Evolutionary conservation across 2,113 vertebrate genomes (phyloP).

Genomic region (Cyprinodon variegatus): DNA sequence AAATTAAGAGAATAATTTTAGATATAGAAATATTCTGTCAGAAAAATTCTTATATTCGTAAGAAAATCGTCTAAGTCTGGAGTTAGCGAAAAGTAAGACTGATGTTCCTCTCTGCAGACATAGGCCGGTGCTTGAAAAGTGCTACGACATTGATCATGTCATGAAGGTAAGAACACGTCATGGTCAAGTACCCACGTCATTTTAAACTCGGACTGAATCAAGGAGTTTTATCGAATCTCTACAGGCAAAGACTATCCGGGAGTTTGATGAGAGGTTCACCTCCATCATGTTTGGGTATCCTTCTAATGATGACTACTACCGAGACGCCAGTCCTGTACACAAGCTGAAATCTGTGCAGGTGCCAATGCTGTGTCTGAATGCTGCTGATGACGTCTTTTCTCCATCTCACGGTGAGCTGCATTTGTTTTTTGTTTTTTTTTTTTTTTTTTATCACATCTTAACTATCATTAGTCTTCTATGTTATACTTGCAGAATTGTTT

Average conservation of each 20-base stretch:
- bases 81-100: slow-evolving; percentile 24
- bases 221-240: background rate
- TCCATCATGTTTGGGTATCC: slow-evolving; percentile 97
- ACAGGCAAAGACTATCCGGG: slow-evolving; percentile 94
- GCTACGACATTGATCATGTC: slow-evolving; percentile 93
- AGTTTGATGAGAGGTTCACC: slow-evolving; percentile 96
- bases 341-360: slow-evolving; percentile 92
- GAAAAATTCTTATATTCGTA: too few species aligned
- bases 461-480: background rate
- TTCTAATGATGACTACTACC: slow-evolving; percentile 95
- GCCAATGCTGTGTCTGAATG: slow-evolving; percentile 95
- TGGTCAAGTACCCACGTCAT: slow-evolving; percentile 9
- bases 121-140: slow-evolving; percentile 90
- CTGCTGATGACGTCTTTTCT: slow-evolving; percentile 96
- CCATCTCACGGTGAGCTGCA: slow-evolving; percentile 90
- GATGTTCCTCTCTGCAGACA: slow-evolving; percentile 82
- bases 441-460: background rate
- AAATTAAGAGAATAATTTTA: background rate
- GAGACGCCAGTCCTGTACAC: slow-evolving; percentile 90
- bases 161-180: slow-evolving; percentile 88
- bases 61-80: background rate
- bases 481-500: too few species aligned
- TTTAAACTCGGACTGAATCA: background rate
- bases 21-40: too few species aligned
- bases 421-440: background rate